Percentiles rank a stretch among this genome's conserved stretches.
Conservation (phyloP, 2,888 invertebrate species). For the Mythimna vitellina region DNA sequence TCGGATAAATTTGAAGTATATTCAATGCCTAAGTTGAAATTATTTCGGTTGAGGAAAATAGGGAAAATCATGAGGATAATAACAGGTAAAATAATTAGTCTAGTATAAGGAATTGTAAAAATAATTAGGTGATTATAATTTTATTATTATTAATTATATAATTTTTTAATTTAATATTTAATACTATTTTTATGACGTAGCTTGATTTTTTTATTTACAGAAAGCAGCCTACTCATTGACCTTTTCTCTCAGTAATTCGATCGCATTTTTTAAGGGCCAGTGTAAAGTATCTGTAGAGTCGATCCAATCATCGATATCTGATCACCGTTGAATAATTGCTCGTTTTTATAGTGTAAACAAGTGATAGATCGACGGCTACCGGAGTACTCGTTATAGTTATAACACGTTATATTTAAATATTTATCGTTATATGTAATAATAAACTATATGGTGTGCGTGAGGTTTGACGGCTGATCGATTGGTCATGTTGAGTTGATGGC, state of each 20-base stretch:
- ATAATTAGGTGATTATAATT: background rate
- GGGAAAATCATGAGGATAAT: background rate
- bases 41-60: background rate
- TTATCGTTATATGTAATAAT: no score
- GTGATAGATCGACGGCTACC: slow-evolving; percentile 57
- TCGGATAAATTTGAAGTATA: background rate
- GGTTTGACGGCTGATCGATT: slow-evolving; percentile 38
- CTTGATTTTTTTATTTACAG: no score
- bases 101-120: background rate
- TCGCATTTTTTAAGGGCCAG: background rate
- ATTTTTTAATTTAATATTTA: no score
- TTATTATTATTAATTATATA: background rate
- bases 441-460: background rate
- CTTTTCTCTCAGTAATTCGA: background rate
- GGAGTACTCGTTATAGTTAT: slow-evolving; percentile 21
- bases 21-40: background rate
- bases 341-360: slow-evolving; percentile 51
- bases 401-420: background rate
- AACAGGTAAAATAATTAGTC: background rate
- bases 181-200: background rate
- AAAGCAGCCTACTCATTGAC: background rate
- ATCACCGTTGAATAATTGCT: slow-evolving; percentile 60
- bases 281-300: slow-evolving; percentile 25
- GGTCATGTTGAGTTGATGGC: background rate
- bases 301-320: slow-evolving; percentile 66